Conservation (phyloP, 2,113 vertebrate genomes). For the Perccottus glenii region DNA sequence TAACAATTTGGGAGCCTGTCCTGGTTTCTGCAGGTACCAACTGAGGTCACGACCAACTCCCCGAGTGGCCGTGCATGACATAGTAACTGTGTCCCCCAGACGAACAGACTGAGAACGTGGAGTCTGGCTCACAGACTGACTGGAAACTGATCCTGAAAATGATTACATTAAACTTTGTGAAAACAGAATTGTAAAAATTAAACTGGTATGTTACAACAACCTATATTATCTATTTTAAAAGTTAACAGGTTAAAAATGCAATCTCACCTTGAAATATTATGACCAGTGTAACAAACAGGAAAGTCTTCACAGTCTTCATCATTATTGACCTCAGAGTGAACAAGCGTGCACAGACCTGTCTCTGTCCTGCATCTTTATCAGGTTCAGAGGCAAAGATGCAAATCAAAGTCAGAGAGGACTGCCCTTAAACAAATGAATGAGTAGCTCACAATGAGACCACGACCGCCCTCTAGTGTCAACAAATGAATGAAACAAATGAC, state of each 20-base stretch:
- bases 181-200: neutral
- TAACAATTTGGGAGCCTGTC: slow-evolving; percentile 55
- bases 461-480: slow-evolving; percentile 28
- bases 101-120: slow-evolving; percentile 19
- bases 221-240: too few species aligned
- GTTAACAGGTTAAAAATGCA: too few species aligned
- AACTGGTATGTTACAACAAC: too few species aligned
- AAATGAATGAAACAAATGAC: slow-evolving; percentile 1
- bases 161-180: too few species aligned
- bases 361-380: too few species aligned
- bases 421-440: neutral
- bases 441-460: neutral
- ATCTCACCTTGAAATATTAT: too few species aligned
- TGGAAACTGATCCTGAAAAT: neutral
- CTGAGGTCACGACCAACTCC: neutral
- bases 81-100: slow-evolving; percentile 16
- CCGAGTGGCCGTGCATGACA: slow-evolving; percentile 22
- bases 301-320: too few species aligned
- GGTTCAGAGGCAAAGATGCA: neutral
- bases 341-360: too few species aligned
- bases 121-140: slow-evolving; percentile 30
- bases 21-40: too few species aligned
- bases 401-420: neutral
- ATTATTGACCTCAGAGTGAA: too few species aligned
- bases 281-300: too few species aligned